Evolutionary conservation across 2,888 invertebrate species (phyloP), one percentile per base, ranked within the genome.

Genomic region (Drosophila longiperda): DNA sequence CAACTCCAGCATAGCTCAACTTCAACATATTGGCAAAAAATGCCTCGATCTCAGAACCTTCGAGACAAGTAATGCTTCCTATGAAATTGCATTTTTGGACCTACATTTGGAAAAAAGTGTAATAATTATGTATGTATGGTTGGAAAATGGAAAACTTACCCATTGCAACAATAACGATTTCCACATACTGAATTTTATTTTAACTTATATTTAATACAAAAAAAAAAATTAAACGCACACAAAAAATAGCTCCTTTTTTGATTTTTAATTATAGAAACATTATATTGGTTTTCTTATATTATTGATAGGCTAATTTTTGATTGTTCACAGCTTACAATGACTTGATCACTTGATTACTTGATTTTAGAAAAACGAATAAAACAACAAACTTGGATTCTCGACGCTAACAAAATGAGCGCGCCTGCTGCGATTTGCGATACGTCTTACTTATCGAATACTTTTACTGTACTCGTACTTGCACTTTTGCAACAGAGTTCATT

Each of bases 41-140:
- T 2, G 49, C 69, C n/a, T 91, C 90, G 29, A 93, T 81, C 71
- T 93, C 87, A 0, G 92, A 79, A 59, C 92, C 91, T 62, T 93
- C 92, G 7, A 93, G 73, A 15, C 84, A 83, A 57, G 82, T 82
- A 15, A 76, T 75, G 4, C 75, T 65, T 5, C 81, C 84, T 50
- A 85, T 74, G 40, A 92, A 91, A 45, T 78, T 78, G 38, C 92
- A 92, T 72, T 89, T 77, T 12, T 84, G 82, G 5, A 91, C 77
- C 92, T 92, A 42, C n/a, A 50, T 15, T 12, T 36, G 17, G 26
- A 49, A 48, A 49, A 53, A 33, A 55, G 11, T 3, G 52, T 20
- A 29, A 23, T 8, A 38, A 26, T 26, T 38, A 36, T 26, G 55
- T 12, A 40, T 32, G 45, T 48, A 38, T 15, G 38, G 15, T 20